These are phyloP conservation scores for Donacobius atricapilla DNA, from an alignment of 2,113 vertebrate genomes.

Conservation along the genomic window DNA sequence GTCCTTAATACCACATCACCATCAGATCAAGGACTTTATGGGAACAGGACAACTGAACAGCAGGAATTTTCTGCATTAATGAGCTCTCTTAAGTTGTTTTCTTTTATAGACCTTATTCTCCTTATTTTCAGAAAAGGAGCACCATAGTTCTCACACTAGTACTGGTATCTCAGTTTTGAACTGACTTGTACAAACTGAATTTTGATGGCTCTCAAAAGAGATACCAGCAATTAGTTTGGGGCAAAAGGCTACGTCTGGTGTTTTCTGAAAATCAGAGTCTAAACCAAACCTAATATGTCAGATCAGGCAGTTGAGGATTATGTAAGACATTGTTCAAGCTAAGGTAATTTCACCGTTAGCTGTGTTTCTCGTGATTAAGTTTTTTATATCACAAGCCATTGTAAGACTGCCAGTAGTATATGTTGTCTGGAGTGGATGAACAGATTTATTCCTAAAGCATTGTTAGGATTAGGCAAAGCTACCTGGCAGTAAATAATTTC, in stretches of 20 bases:
- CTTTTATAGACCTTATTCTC: neutral
- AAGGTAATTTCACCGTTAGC: neutral
- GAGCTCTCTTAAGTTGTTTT: neutral
- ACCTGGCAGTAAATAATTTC: neutral
- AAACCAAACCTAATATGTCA: neutral
- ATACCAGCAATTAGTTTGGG: neutral
- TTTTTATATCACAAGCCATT: neutral
- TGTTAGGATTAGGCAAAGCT: neutral
- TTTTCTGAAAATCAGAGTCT: neutral
- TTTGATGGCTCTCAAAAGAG: neutral
- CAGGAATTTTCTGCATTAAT: neutral
- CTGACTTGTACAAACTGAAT: neutral
- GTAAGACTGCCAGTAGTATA: neutral
- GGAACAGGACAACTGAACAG: neutral
- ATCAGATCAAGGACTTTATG: neutral
- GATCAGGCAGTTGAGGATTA: neutral
- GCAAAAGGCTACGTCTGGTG: neutral
- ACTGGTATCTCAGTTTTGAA: neutral
- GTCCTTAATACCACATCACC: neutral
- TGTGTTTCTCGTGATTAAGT: neutral
- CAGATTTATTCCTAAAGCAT: neutral
- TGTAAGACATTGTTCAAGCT: neutral
- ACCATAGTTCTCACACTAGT: neutral
- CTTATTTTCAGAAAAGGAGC: neutral
- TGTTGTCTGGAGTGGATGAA: neutral